Percentiles rank a stretch among this genome's conserved stretches.
Evolutionary conservation across 2,797 vertebrate genomes (phyloP).

Genomic region (Microchirus variegatus): DNA sequence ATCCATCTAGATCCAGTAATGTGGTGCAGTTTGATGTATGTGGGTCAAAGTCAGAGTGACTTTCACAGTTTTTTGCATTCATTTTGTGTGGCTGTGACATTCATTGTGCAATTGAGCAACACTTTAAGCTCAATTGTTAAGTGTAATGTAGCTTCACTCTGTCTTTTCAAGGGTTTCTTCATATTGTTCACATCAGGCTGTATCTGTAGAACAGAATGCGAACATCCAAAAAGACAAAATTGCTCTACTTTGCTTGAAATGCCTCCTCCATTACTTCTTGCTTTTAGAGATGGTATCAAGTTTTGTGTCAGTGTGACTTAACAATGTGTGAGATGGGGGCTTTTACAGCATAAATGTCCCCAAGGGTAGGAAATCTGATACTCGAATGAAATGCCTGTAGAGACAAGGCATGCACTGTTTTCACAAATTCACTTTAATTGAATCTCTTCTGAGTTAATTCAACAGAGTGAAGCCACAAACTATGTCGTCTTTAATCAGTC

Average conservation of each 20-base stretch:
- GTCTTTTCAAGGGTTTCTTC: not conserved
- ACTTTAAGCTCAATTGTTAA: too few relatives aligned
- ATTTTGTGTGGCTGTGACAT: not conserved
- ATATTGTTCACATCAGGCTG: not conserved
- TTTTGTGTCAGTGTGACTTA: conserved; percentile 35
- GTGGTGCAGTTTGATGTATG: not conserved
- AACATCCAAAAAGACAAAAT: conserved; percentile 12
- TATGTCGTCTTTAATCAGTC: conserved; percentile 35
- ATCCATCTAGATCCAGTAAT: not conserved
- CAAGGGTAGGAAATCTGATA: conserved; percentile 42
- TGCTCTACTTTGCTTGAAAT: not conserved
- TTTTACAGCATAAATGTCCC: conserved; percentile 34
- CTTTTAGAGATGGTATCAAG: not conserved
- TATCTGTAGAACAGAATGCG: not conserved
- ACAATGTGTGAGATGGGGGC: conserved; percentile 17
- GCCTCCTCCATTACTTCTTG: conserved; percentile 3
- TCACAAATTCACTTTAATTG: conserved; percentile 23
- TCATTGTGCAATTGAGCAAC: too few relatives aligned
- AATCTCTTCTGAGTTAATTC: conserved; percentile 14
- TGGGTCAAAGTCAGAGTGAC: not conserved
- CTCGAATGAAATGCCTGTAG: conserved; percentile 38
- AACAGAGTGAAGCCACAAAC: conserved; percentile 12
- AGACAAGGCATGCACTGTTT: conserved; percentile 19
- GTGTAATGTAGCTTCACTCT: too few relatives aligned
- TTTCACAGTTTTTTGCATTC: not conserved